Percentiles rank a stretch among this genome's conserved stretches.
phyloP scores from a whole-genome alignment of 2,113 vertebrate genomes.

The Myiopsitta monachus region DNA sequence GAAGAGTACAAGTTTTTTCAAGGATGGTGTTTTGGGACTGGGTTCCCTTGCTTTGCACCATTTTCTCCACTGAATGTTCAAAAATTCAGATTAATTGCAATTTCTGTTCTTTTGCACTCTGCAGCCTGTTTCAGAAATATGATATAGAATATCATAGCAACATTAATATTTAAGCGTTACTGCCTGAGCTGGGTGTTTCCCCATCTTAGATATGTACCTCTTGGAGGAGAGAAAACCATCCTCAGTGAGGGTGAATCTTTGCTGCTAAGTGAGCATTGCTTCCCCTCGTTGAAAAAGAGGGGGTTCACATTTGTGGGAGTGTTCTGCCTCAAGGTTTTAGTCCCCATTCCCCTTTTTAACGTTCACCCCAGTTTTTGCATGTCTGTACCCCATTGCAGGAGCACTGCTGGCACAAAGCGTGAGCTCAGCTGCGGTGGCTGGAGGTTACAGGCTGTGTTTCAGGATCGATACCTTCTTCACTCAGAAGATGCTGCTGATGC shows the following conservation, averaged over 20 bases:
- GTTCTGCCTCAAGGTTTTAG: not conserved
- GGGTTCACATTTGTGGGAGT: not conserved
- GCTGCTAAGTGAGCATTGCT: not conserved
- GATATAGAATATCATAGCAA: not conserved
- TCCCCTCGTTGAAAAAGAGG: not conserved
- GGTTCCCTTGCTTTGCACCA: not conserved
- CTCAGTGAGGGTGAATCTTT: not conserved
- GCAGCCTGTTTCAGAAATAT: not conserved
- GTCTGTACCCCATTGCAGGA: not conserved
- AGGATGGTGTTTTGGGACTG: fast-evolving
- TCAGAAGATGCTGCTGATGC: not conserved
- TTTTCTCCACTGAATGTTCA: not conserved
- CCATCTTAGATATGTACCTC: not conserved
- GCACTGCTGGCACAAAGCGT: not conserved
- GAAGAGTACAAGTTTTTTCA: no score
- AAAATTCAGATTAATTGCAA: not conserved
- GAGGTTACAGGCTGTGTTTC: not conserved
- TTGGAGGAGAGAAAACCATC: not conserved
- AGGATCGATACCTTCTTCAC: not conserved
- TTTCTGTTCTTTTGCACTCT: not conserved
- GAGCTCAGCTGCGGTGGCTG: not conserved
- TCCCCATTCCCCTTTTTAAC: not conserved
- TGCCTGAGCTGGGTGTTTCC: not conserved
- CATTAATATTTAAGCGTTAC: not conserved
- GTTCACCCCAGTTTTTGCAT: not conserved